phyloP scores from a whole-genome alignment of 2,113 vertebrate species.

The Sapajus apella region DNA sequence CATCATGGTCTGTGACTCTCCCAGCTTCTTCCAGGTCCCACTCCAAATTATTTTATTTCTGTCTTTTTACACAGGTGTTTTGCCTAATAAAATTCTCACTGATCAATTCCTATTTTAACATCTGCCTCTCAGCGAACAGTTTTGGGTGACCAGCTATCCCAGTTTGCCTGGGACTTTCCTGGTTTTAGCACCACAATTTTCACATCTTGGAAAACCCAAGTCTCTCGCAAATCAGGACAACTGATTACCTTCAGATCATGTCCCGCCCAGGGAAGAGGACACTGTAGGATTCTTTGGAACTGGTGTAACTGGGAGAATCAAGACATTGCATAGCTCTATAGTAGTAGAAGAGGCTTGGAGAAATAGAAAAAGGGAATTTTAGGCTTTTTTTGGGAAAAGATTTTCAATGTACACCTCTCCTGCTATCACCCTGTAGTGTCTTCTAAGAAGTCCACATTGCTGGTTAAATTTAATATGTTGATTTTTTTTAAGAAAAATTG shows the following conservation, averaged over 20 bases:
- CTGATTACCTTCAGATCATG: neutral
- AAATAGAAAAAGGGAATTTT: neutral
- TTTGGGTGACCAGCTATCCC: neutral
- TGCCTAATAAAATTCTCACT: neutral
- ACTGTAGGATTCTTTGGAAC: neutral
- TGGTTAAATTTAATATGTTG: no score
- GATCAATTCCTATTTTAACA: neutral
- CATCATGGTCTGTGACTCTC: neutral
- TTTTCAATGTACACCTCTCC: neutral
- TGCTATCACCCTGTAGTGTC: neutral
- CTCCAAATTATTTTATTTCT: neutral
- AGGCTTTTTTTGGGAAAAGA: neutral
- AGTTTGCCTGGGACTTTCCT: neutral
- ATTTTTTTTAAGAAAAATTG: neutral
- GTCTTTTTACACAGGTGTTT: neutral
- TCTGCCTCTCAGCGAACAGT: neutral
- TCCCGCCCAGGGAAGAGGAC: neutral
- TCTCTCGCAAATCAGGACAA: neutral
- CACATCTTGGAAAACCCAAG: neutral
- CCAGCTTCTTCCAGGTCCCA: no score
- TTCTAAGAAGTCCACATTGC: neutral
- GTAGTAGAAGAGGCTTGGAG: neutral
- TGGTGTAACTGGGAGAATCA: neutral
- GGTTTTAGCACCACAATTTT: neutral
- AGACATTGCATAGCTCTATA: neutral